Conservation (phyloP, 2,888 invertebrate genomes). For the Rotaria macrura region DNA sequence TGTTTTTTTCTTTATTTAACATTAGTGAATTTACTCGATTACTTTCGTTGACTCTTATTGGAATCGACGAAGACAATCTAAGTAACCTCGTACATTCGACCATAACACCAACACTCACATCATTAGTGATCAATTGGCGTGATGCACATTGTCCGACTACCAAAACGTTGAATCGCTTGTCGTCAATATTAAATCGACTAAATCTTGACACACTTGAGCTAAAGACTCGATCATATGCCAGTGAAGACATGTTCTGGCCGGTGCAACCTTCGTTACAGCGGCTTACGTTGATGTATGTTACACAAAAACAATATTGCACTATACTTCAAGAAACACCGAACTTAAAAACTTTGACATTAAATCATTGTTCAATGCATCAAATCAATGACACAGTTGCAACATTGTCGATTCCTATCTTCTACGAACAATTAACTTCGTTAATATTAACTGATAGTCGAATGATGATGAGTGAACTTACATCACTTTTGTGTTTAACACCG, state of each 20-base stretch:
- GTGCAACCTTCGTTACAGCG: not conserved
- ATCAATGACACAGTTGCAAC: not conserved
- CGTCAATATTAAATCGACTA: not conserved
- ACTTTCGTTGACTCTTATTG: not conserved
- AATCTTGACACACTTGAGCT: not conserved
- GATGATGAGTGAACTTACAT: not conserved
- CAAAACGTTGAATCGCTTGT: not conserved
- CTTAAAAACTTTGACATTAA: not conserved
- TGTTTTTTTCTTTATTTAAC: not conserved
- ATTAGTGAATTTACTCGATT: not conserved
- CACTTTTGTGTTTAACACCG: not conserved
- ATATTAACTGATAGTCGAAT: not conserved
- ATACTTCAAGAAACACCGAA: not conserved
- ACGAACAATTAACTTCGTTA: not conserved
- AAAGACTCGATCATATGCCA: not conserved
- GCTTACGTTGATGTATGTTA: not conserved
- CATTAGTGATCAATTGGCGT: not conserved
- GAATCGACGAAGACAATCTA: not conserved
- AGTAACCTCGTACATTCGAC: not conserved
- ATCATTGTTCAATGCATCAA: not conserved
- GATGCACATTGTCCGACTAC: not conserved
- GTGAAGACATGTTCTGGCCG: not conserved
- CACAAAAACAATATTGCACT: not conserved
- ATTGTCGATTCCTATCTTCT: not conserved
- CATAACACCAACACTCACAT: not conserved